Conservation (phyloP, 2,888 invertebrate genomes). For the Cryptocheilus praepositus region DNA sequence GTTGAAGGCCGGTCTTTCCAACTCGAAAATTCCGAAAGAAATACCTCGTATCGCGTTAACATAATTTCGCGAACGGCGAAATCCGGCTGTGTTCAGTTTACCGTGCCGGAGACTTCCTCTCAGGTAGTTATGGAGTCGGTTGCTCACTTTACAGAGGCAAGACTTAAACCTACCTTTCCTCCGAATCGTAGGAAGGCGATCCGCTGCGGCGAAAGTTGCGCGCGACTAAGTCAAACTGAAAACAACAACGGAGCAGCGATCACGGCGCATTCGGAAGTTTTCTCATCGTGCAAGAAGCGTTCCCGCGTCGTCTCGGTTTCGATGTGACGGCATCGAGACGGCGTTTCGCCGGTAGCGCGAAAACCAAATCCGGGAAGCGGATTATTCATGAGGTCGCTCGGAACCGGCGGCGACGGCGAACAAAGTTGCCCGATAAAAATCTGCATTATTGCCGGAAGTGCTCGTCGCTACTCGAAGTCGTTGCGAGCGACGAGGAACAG, state of each 20-base stretch:
- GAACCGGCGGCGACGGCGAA: conserved; percentile 8
- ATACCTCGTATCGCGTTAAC: no score
- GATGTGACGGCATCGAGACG: neutral
- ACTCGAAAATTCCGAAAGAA: no score
- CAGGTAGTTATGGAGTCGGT: neutral
- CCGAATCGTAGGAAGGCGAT: no score
- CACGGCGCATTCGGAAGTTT: neutral
- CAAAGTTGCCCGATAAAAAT: conserved; percentile 46
- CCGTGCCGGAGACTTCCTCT: no score
- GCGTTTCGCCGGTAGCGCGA: neutral
- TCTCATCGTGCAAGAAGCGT: conserved; percentile 3
- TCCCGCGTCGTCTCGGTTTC: neutral
- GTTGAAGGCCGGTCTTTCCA: no score
- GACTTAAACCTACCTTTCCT: no score
- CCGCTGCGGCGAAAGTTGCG: no score
- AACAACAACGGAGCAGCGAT: neutral
- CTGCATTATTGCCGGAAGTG: conserved; percentile 46
- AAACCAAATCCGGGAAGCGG: conserved; percentile 14
- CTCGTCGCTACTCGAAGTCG: conserved; percentile 22
- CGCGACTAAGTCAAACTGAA: conserved; percentile 5
- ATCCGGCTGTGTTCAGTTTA: no score
- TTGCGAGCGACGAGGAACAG: conserved; percentile 15
- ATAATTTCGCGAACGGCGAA: no score
- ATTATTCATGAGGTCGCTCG: conserved; percentile 35
- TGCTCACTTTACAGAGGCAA: neutral